A percentile compares a stretch with the other conserved stretches of the same genome.
Conservation (phyloP, 2,113 vertebrate genomes). For the Chloropsis cyanopogon region DNA sequence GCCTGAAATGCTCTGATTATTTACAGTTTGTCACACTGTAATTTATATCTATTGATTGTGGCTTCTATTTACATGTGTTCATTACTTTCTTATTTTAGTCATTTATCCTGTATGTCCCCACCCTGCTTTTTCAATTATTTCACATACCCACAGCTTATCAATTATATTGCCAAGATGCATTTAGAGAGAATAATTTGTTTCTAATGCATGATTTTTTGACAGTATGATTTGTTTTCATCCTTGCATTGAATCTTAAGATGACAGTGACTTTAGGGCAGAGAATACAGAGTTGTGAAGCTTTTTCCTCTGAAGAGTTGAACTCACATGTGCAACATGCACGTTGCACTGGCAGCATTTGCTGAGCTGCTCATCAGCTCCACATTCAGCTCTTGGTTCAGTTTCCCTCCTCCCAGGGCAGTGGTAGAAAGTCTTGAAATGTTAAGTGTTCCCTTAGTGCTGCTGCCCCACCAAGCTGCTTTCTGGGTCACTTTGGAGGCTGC, state of each 20-base stretch:
- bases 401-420: neutral
- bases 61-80: conserved; percentile 56
- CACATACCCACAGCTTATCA: conserved; percentile 19
- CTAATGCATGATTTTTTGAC: conserved; percentile 45
- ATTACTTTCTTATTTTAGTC: conserved; percentile 54
- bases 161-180: conserved; percentile 37
- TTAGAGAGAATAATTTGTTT: conserved; percentile 49
- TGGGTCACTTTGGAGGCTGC: neutral
- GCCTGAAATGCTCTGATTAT: conserved; percentile 49
- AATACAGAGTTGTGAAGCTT: neutral
- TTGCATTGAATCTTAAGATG: neutral
- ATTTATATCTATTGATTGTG: conserved; percentile 64
- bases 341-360: neutral
- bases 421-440: neutral
- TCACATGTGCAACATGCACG: accelerated
- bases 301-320: neutral
- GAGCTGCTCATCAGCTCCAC: neutral
- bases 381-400: neutral
- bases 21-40: conserved; percentile 30
- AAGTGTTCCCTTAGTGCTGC: neutral
- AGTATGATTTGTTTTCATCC: conserved; percentile 57
- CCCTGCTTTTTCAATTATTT: conserved; percentile 53
- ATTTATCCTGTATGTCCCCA: conserved; percentile 26
- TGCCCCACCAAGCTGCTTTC: neutral
- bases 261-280: neutral